Percentiles rank a stretch among this genome's conserved stretches.
These are phyloP conservation scores for Brachycybe producta DNA, from an alignment of 2,888 invertebrate genomes.

Conservation along the genomic window DNA sequence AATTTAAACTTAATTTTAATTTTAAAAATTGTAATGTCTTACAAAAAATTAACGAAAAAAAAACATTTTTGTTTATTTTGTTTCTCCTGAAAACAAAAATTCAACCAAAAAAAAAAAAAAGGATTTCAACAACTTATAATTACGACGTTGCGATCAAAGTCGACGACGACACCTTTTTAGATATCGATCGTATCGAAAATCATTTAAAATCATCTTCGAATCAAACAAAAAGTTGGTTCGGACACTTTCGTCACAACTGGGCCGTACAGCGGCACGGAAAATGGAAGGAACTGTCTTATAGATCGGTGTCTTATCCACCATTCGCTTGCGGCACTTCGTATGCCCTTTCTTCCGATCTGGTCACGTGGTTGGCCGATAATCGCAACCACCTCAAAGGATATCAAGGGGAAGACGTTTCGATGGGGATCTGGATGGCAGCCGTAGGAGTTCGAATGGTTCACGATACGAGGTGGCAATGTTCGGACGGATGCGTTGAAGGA, in stretches of 20 bases:
- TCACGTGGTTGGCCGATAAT: slow-evolving; percentile 16
- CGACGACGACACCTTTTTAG: no score
- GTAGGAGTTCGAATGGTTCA: slow-evolving; percentile 7
- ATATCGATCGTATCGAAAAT: no score
- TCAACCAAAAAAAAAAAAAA: no score
- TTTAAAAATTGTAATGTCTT: no score
- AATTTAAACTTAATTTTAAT: no score
- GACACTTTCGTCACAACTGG: slow-evolving; percentile 20
- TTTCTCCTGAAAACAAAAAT: no score
- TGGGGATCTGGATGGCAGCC: slow-evolving; percentile 19
- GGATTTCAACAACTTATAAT: no score
- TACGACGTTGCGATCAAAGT: no score
- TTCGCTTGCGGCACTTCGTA: slow-evolving; percentile 18
- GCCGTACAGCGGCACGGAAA: slow-evolving; percentile 15
- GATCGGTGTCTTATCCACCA: slow-evolving; percentile 15
- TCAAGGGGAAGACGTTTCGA: slow-evolving; percentile 20
- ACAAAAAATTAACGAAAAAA: no score
- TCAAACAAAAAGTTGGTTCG: no score
- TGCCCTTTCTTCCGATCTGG: slow-evolving; percentile 11
- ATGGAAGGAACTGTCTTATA: slow-evolving; percentile 16
- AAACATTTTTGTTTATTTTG: no score
- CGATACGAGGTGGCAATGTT: slow-evolving; percentile 9
- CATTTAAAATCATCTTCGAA: no score
- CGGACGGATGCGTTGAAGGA: neutral
- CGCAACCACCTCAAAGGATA: slow-evolving; percentile 12